Evolutionary conservation across 1,140 invertebrate genomes (phyloP).

Genomic region (Habropoda laboriosa): DNA sequence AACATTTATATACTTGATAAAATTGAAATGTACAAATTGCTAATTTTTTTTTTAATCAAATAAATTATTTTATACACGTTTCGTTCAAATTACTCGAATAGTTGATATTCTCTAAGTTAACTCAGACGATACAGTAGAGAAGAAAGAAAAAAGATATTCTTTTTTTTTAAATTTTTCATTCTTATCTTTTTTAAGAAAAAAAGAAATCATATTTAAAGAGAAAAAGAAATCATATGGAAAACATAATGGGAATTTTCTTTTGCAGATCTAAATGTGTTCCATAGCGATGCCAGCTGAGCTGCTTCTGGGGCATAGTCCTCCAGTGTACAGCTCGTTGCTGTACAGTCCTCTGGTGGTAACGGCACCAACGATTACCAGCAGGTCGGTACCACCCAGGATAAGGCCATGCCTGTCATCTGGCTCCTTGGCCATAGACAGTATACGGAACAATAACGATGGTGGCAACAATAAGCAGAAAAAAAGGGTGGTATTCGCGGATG

Average conservation of each 20-base stretch:
- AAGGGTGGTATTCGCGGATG: slow-evolving; percentile 96
- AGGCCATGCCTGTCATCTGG: slow-evolving; percentile 73
- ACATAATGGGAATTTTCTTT: background rate
- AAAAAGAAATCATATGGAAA: background rate
- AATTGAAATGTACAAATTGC: too few relatives aligned
- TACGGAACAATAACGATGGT: slow-evolving; percentile 68
- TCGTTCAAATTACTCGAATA: too few relatives aligned
- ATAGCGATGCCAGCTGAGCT: slow-evolving; percentile 80
- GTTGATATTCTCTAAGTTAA: too few relatives aligned
- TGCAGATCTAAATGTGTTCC: slow-evolving; percentile 80
- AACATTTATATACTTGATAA: too few relatives aligned
- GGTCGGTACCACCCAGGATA: slow-evolving; percentile 75
- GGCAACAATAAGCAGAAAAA: slow-evolving; percentile 85
- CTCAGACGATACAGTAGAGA: too few relatives aligned
- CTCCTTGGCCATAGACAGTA: slow-evolving; percentile 69
- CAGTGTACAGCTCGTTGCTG: slow-evolving; percentile 73
- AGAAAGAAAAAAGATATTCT: too few relatives aligned
- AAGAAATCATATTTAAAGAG: too few relatives aligned
- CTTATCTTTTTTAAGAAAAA: too few relatives aligned
- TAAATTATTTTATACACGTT: too few relatives aligned
- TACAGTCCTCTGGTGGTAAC: slow-evolving; percentile 77
- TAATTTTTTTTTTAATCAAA: too few relatives aligned
- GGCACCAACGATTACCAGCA: slow-evolving; percentile 72
- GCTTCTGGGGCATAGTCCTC: slow-evolving; percentile 78
- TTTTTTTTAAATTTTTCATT: too few relatives aligned